phyloP scores from a whole-genome alignment of 2,113 vertebrate species.

The Cryptoleucopteryx plumbea region DNA sequence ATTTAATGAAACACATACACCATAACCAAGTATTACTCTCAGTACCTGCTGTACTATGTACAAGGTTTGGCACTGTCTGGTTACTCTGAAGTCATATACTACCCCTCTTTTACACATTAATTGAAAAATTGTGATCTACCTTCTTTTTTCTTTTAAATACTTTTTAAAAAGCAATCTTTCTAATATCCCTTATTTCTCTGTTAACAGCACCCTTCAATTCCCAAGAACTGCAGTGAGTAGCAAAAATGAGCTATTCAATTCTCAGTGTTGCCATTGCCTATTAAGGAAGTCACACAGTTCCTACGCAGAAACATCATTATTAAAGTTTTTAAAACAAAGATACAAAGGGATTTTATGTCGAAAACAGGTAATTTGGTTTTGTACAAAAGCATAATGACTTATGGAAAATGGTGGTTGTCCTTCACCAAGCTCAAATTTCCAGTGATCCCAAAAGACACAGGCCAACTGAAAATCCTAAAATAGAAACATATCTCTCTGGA shows the following conservation, averaged over 20 bases:
- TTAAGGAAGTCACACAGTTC: not conserved
- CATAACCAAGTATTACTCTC: not conserved
- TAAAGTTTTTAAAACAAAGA: not conserved
- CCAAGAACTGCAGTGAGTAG: not conserved
- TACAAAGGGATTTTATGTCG: not conserved
- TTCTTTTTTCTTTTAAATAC: not conserved
- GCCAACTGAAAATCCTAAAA: not conserved
- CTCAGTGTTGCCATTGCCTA: not conserved
- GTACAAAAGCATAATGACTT: not conserved
- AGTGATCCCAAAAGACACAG: not conserved
- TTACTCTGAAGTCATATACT: not conserved
- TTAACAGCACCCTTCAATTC: not conserved
- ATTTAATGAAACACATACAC: not conserved
- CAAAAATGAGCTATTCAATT: not conserved
- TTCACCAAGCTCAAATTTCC: not conserved
- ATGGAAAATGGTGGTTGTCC: not conserved
- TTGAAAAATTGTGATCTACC: not conserved
- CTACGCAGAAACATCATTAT: not conserved
- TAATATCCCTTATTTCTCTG: not conserved
- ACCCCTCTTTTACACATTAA: not conserved
- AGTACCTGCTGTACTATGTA: not conserved
- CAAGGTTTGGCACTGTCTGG: not conserved
- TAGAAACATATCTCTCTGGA: not conserved
- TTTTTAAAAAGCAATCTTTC: not conserved
- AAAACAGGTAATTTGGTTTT: not conserved